These are phyloP conservation scores for Hipparchia semele DNA, from an alignment of 2,888 invertebrate genomes.

Conservation along the genomic window DNA sequence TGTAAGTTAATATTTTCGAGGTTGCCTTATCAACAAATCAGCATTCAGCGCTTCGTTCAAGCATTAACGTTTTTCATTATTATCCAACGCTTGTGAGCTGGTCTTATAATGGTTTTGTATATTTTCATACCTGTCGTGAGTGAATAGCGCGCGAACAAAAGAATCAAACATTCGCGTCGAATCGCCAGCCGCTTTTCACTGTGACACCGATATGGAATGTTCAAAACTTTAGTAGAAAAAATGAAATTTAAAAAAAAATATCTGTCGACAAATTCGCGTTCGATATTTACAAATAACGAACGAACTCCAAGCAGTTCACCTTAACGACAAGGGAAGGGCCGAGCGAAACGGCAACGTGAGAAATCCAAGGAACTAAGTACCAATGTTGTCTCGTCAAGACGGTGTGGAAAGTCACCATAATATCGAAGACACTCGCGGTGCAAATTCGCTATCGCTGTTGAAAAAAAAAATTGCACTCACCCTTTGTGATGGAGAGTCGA, in stretches of 20 bases:
- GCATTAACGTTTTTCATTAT: slow-evolving; percentile 35
- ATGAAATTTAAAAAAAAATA: not conserved
- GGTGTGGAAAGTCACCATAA: slow-evolving; percentile 60
- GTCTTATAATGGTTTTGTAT: slow-evolving; percentile 52
- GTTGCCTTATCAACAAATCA: slow-evolving; percentile 22
- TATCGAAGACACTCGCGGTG: slow-evolving; percentile 41
- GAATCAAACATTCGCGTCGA: slow-evolving; percentile 74
- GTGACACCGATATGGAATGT: slow-evolving; percentile 57
- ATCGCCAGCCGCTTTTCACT: slow-evolving; percentile 67
- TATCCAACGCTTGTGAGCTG: slow-evolving; percentile 42
- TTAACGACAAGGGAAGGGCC: slow-evolving; percentile 54
- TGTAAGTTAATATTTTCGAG: not conserved
- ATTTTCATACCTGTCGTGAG: slow-evolving; percentile 58
- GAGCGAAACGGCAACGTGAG: slow-evolving; percentile 58
- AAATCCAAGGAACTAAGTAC: slow-evolving; percentile 43
- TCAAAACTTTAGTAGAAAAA: slow-evolving; percentile 44
- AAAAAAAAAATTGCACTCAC: slow-evolving; percentile 55
- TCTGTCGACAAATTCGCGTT: slow-evolving; percentile 39
- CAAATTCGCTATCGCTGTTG: slow-evolving; percentile 46
- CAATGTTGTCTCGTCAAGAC: slow-evolving; percentile 41
- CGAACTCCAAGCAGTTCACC: slow-evolving; percentile 60
- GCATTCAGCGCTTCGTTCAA: slow-evolving; percentile 25
- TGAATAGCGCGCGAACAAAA: slow-evolving; percentile 72
- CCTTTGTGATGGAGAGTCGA: slow-evolving; percentile 61
- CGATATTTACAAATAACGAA: slow-evolving; percentile 60